Base-by-base conservation (phyloP, 1,140 invertebrate genomes). In the Chironomus striatipennis region DNA sequence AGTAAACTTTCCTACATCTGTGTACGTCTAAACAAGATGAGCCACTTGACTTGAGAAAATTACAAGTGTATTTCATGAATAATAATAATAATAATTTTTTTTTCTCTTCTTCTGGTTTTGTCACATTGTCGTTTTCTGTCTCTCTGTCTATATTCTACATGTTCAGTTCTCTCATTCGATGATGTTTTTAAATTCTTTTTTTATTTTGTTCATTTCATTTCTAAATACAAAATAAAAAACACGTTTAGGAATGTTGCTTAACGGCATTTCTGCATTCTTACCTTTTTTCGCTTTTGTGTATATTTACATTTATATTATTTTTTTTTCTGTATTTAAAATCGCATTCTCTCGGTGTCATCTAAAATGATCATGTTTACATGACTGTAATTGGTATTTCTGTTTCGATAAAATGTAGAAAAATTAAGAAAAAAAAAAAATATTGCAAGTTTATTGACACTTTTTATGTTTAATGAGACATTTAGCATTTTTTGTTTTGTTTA, bases 181-280 rank as follows among this genome's bases (percentile, higher is more conserved):
- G 47, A 57, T 57, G 24, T 57, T n/a, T 57, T n/a, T 15, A 57
- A 47, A 47, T 47, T 47, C 12, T n/a, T 57, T n/a, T 57, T 57
- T n/a, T n/a, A n/a, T n/a, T 57, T 57, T 12, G 12, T 57, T 57
- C 43, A 47, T 47, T 47, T 47, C 47, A 57, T 15, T 57, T 57
- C n/a, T 34, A 34, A 34, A 34, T 34, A 34, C 24, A 34, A 34
- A 34, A n/a, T n/a, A n/a, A n/a, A 57, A 57, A 57, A 57, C 47
- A 70, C 20, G 65, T 70, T 70, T 70, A 70, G 65, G 65, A 70
- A 70, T 70, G 65, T 20, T 70, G 65, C 65, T 70, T 70, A 70
- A 70, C 65, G 65, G 65, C 65, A 20, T 70, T 18, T 70, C 65
- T 70, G 65, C 65, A 70, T 70, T 70, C 65, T 70, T 67, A 12